Evolutionary conservation across 2,113 vertebrate species (phyloP).

Genomic region (Eurystomus gularis): DNA sequence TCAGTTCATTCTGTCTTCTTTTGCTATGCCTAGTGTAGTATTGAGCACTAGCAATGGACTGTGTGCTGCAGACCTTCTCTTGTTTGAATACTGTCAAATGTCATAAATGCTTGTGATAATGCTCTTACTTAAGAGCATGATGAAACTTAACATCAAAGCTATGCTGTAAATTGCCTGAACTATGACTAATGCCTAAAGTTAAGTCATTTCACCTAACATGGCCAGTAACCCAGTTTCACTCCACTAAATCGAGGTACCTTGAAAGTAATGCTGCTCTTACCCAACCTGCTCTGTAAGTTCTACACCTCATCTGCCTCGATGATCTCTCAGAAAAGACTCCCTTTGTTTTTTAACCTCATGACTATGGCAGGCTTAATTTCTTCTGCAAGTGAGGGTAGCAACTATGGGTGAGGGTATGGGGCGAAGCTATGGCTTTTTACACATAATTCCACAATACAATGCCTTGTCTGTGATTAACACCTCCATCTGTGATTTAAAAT

Average conservation of each 20-base stretch:
- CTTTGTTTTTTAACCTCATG: constrained; percentile 51
- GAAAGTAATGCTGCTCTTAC: constrained; percentile 8
- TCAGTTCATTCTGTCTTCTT: constrained; percentile 15
- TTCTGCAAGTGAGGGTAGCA: constrained; percentile 46
- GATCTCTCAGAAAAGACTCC: background rate
- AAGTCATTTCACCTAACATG: background rate
- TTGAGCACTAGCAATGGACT: background rate
- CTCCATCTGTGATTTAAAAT: background rate
- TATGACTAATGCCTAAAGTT: background rate
- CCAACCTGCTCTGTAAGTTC: constrained; percentile 61
- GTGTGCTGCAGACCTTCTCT: constrained; percentile 42
- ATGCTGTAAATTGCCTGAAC: background rate
- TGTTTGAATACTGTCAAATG: constrained; percentile 25
- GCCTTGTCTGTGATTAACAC: background rate
- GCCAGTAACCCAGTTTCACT: constrained; percentile 53
- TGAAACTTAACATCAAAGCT: constrained; percentile 35
- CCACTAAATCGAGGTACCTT: background rate
- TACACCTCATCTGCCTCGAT: background rate
- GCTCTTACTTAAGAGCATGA: constrained; percentile 9
- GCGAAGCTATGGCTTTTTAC: constrained; percentile 31
- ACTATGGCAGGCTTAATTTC: background rate
- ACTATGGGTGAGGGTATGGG: background rate
- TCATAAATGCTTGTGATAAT: background rate
- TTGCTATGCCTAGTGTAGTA: background rate
- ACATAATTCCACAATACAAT: background rate